Evolutionary conservation across 2,797 vertebrate genomes (phyloP).

Genomic region (Apodemus agrarius): DNA sequence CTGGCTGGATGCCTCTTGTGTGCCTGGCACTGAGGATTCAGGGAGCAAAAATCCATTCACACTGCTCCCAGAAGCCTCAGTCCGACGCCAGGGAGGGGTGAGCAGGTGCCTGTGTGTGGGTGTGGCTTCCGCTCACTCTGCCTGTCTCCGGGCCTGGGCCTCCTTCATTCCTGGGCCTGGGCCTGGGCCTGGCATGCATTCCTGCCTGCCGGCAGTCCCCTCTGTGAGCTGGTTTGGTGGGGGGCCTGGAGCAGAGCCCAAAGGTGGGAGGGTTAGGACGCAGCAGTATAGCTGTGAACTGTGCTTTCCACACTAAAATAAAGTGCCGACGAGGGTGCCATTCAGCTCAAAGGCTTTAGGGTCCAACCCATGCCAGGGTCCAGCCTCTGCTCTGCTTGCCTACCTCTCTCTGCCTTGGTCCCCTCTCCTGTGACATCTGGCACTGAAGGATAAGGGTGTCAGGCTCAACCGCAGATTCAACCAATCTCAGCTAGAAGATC

Average conservation of each 20-base stretch:
- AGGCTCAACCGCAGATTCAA: background rate
- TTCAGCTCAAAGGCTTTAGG: background rate
- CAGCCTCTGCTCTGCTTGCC: background rate
- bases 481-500: background rate
- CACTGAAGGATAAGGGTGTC: background rate
- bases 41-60: background rate
- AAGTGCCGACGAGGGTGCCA: background rate
- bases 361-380: background rate
- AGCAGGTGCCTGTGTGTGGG: background rate
- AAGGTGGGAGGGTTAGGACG: constrained; percentile 2
- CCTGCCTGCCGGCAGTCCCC: background rate
- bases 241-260: constrained; percentile 17
- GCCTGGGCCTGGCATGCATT: background rate
- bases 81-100: background rate
- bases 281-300: background rate
- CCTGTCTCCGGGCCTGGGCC: background rate
- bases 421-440: background rate
- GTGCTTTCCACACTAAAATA: constrained; percentile 44
- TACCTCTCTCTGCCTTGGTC: background rate
- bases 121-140: background rate
- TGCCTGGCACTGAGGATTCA: background rate
- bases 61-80: background rate
- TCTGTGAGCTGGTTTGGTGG: background rate
- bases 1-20: background rate
- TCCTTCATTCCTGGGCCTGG: constrained; percentile 23